Conservation (phyloP, 2,888 invertebrate species). For the Flexamia atlantica region DNA sequence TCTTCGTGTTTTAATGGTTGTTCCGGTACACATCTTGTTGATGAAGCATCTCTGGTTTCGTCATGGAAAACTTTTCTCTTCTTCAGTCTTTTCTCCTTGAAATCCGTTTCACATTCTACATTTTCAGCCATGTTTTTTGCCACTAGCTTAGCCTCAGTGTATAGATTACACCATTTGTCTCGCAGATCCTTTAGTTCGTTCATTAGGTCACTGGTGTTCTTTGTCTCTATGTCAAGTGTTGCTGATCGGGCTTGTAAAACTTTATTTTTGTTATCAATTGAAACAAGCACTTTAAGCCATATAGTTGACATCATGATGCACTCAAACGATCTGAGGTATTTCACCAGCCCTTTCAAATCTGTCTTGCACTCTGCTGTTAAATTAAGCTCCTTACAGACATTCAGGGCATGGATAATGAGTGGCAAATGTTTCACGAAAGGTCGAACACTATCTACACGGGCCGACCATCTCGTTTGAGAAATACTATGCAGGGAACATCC, state of each 20-base stretch:
- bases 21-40: neutral
- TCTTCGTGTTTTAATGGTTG: slow-evolving; percentile 15
- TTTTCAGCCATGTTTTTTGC: slow-evolving; percentile 29
- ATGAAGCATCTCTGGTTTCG: slow-evolving; percentile 10
- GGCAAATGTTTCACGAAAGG: slow-evolving; percentile 54
- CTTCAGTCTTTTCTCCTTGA: slow-evolving; percentile 37
- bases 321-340: slow-evolving; percentile 3
- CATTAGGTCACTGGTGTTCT: neutral
- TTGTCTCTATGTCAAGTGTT: neutral
- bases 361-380: slow-evolving; percentile 45
- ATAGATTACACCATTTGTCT: slow-evolving; percentile 18
- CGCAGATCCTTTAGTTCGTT: slow-evolving; percentile 32
- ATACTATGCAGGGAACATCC: slow-evolving; percentile 55
- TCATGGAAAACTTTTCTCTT: slow-evolving; percentile 46
- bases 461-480: no score
- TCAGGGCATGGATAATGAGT: neutral
- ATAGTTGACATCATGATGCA: slow-evolving; percentile 37
- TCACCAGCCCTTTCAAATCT: slow-evolving; percentile 28
- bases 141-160: slow-evolving; percentile 45
- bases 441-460: slow-evolving; percentile 45
- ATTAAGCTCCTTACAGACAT: slow-evolving; percentile 15
- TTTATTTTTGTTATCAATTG: slow-evolving; percentile 35
- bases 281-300: slow-evolving; percentile 37
- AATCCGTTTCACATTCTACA: slow-evolving; percentile 49
- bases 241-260: no score